Evolutionary conservation across 2,888 invertebrate species (phyloP).

Genomic region (Trachelus troglodyta): DNA sequence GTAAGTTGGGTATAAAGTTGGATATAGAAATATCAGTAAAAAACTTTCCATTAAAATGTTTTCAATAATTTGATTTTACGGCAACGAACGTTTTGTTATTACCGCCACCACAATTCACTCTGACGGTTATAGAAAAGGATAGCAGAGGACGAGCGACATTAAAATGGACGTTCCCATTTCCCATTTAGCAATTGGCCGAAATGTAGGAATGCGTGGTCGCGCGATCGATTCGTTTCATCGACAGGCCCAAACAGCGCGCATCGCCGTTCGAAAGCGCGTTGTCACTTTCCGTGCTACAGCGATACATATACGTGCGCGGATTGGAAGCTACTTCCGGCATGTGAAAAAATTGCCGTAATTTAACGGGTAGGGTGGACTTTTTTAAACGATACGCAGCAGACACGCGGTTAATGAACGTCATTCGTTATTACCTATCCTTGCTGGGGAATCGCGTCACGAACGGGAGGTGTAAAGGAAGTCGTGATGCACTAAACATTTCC

Average conservation of each 20-base stretch:
- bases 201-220: neutral
- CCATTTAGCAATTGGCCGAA: neutral
- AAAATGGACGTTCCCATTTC: neutral
- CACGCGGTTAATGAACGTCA: neutral
- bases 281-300: neutral
- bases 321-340: neutral
- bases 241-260: neutral
- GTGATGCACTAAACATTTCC: constrained; percentile 22
- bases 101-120: neutral
- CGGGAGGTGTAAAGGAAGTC: constrained; percentile 5
- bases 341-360: neutral
- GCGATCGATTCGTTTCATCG: neutral
- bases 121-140: neutral
- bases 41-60: neutral
- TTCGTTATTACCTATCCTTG: neutral
- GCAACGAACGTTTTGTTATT: neutral
- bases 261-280: neutral
- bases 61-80: neutral
- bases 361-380: neutral
- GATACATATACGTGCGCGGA: neutral
- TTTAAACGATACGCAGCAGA: neutral
- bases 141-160: neutral
- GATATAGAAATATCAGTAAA: neutral
- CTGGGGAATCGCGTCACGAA: neutral
- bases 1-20: no score